A percentile compares a stretch with the other conserved stretches of the same genome.
Evolutionary conservation across 2,797 vertebrate genomes (phyloP).

Genomic region (Hippocampus kuda): DNA sequence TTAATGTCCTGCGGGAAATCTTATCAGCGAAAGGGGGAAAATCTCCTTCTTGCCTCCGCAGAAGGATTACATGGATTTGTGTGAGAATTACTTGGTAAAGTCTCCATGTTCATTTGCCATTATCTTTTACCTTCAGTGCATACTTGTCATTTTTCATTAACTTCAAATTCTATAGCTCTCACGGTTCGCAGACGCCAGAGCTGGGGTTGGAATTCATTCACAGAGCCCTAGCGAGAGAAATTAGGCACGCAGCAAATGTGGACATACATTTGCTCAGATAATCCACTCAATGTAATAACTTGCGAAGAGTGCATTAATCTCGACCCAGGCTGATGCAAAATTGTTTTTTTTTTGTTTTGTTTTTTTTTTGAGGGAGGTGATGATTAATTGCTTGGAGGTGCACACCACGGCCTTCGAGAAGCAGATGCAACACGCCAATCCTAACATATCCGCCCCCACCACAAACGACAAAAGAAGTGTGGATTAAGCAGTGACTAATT

Average conservation of each 20-base stretch:
- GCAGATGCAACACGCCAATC: neutral
- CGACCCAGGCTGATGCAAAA: conserved; percentile 39
- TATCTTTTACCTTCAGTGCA: conserved; percentile 9
- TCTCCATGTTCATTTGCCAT: conserved; percentile 6
- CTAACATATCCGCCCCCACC: neutral
- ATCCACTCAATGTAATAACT: conserved; percentile 59
- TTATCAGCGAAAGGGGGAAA: conserved; percentile 50
- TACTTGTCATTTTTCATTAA: conserved; percentile 19
- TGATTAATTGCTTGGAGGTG: conserved; percentile 56
- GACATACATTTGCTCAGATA: conserved; percentile 45
- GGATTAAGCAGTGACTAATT: conserved; percentile 1
- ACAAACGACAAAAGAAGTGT: neutral
- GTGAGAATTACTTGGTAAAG: conserved; percentile 14
- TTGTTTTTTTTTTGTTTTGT: conserved; percentile 16
- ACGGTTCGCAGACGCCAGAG: conserved; percentile 7
- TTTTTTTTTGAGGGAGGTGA: conserved; percentile 2
- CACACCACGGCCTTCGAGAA: conserved; percentile 15
- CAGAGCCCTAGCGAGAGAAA: conserved; percentile 17
- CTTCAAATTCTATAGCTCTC: conserved; percentile 15
- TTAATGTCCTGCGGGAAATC: conserved; percentile 48
- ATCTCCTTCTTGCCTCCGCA: conserved; percentile 27
- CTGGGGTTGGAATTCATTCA: neutral
- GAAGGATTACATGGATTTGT: conserved; percentile 28
- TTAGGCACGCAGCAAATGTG: conserved; percentile 32
- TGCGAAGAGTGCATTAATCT: conserved; percentile 62